Percentiles rank a stretch among this genome's conserved stretches.
Evolutionary conservation across 2,797 vertebrate species (phyloP).

Genomic region (Notolabrus celidotus): DNA sequence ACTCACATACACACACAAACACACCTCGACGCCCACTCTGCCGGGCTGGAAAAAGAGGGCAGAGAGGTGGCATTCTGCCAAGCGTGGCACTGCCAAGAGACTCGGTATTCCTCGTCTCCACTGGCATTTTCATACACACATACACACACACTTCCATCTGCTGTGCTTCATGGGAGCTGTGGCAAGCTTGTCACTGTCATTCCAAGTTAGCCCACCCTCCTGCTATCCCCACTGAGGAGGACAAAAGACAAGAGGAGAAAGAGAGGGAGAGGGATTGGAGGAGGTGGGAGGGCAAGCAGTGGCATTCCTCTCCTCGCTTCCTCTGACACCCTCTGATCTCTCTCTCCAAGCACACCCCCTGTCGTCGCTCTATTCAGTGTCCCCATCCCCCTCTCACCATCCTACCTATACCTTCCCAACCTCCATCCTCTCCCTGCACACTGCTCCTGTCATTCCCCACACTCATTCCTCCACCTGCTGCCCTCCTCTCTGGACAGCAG

Average conservation of each 20-base stretch:
- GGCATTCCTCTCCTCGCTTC: constrained; percentile 61
- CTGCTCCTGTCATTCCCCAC: constrained; percentile 20
- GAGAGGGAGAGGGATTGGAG: background rate
- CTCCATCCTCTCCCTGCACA: constrained; percentile 5
- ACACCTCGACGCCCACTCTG: constrained; percentile 51
- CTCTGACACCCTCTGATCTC: constrained; percentile 48
- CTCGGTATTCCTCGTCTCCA: constrained; percentile 72
- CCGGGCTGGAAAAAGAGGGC: constrained; percentile 70
- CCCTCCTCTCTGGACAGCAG: constrained; percentile 22
- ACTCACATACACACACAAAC: constrained; percentile 40
- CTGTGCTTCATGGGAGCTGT: constrained; percentile 66
- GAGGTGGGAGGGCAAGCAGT: constrained; percentile 39
- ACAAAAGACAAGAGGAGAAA: constrained; percentile 61
- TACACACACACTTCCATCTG: constrained; percentile 63
- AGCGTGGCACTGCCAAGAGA: constrained; percentile 72
- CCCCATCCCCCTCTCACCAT: constrained; percentile 27
- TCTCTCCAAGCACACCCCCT: constrained; percentile 37
- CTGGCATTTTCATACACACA: constrained; percentile 70
- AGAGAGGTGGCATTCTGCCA: constrained; percentile 71
- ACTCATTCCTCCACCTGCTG: constrained; percentile 7
- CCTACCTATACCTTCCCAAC: constrained; percentile 3
- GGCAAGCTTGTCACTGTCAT: constrained; percentile 78
- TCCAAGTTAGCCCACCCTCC: constrained; percentile 70
- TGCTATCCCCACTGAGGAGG: constrained; percentile 52
- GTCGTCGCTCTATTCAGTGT: constrained; percentile 26